phyloP scores from a whole-genome alignment of 2,113 vertebrate species.

The Electrona antarctica region DNA sequence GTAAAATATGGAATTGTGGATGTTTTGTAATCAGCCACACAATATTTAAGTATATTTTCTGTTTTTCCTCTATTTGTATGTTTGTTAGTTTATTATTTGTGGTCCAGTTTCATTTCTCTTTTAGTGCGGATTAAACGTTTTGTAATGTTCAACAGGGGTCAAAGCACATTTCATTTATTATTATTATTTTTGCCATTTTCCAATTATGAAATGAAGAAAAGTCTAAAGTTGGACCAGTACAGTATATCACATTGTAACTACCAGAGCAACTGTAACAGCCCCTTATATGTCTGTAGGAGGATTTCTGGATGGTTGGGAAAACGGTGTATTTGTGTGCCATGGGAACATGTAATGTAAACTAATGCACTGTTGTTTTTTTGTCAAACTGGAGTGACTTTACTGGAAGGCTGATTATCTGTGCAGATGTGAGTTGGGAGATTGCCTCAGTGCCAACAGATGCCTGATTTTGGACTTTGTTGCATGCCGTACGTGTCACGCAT shows the following conservation, averaged over 20 bases:
- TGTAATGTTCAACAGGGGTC: constrained; percentile 43
- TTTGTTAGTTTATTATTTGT: constrained; percentile 35
- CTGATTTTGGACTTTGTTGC: too few species aligned
- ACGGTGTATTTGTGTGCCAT: constrained; percentile 29
- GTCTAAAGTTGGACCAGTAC: constrained; percentile 41
- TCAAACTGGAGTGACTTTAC: constrained; percentile 58
- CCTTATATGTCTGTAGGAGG: constrained; percentile 42
- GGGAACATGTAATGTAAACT: constrained; percentile 37
- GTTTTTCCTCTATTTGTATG: constrained; percentile 37
- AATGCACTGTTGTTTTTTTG: constrained; percentile 33
- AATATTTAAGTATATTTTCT: constrained; percentile 62
- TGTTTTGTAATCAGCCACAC: constrained; percentile 67
- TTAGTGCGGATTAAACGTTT: constrained; percentile 35
- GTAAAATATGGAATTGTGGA: constrained; percentile 56
- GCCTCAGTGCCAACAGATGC: constrained; percentile 19
- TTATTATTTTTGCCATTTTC: background rate
- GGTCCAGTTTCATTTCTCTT: constrained; percentile 33
- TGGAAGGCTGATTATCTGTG: constrained; percentile 80
- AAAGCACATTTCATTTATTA: constrained; percentile 56
- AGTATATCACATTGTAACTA: constrained; percentile 38
- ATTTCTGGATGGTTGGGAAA: constrained; percentile 41
- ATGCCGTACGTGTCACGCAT: too few species aligned
- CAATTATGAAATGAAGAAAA: constrained; percentile 8
- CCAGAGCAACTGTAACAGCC: constrained; percentile 26
- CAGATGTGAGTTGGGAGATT: constrained; percentile 34